Evolutionary conservation across 2,888 invertebrate genomes (phyloP).

Genomic region (Epirrhoe alternata): DNA sequence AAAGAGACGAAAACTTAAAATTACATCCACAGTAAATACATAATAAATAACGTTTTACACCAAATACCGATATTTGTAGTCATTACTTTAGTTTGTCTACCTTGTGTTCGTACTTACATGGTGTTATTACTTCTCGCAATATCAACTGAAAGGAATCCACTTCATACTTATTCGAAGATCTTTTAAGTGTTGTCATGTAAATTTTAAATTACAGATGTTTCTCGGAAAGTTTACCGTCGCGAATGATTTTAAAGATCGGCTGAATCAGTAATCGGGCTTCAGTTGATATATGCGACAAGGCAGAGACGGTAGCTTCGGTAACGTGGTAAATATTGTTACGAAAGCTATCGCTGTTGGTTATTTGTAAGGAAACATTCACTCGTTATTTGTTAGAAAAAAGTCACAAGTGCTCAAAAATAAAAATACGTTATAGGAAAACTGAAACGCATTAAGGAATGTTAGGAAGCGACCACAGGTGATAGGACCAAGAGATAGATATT

Average conservation of each 20-base stretch:
- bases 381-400: constrained; percentile 44
- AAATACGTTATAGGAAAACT: constrained; percentile 55
- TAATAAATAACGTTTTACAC: constrained; percentile 57
- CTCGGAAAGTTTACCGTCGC: too few relatives aligned
- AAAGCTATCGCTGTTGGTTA: constrained; percentile 39
- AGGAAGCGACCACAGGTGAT: constrained; percentile 74
- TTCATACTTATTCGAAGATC: constrained; percentile 16
- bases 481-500: constrained; percentile 67
- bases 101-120: constrained; percentile 66
- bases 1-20: constrained; percentile 56
- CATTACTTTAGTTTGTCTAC: constrained; percentile 23
- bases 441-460: constrained; percentile 76
- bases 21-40: constrained; percentile 57
- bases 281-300: constrained; percentile 44
- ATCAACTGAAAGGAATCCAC: constrained; percentile 48
- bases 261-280: constrained; percentile 37
- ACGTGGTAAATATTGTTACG: constrained; percentile 23
- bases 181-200: too few relatives aligned
- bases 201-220: too few relatives aligned
- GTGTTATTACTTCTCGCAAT: constrained; percentile 62
- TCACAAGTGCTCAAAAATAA: constrained; percentile 54
- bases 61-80: constrained; percentile 49
- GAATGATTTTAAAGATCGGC: too few relatives aligned
- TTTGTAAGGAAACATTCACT: constrained; percentile 50
- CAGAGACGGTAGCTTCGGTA: constrained; percentile 37